phyloP scores from a whole-genome alignment of 2,888 invertebrate genomes.

The Tenthredo scrophulariae region DNA sequence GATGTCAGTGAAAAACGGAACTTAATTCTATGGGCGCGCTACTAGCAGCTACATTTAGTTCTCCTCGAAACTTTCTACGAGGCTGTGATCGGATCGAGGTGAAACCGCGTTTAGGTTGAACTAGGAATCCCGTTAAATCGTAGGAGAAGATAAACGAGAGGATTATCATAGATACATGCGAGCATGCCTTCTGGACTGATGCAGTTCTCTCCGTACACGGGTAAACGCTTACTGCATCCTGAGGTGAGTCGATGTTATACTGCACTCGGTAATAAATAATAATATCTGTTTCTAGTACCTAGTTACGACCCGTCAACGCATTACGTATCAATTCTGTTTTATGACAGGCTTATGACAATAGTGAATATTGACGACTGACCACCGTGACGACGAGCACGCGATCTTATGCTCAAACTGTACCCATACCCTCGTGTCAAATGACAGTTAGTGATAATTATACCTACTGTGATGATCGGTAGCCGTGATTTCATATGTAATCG shows the following conservation, averaged over 20 bases:
- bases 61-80: conserved; percentile 31
- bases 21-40: conserved; percentile 9
- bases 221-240: neutral
- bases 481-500: neutral
- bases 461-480: neutral
- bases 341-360: conserved; percentile 45
- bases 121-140: conserved; percentile 47
- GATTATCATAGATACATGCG: conserved; percentile 16
- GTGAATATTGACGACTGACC: conserved; percentile 37
- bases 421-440: neutral
- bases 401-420: neutral
- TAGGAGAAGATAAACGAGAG: conserved; percentile 43
- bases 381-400: conserved; percentile 9
- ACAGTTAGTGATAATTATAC: neutral
- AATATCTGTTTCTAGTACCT: conserved; percentile 46
- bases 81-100: conserved; percentile 17
- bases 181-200: neutral
- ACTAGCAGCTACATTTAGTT: neutral
- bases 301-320: conserved; percentile 40
- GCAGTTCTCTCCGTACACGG: neutral
- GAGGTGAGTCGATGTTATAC: neutral
- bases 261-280: conserved; percentile 41
- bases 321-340: conserved; percentile 47
- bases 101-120: conserved; percentile 24
- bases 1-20: conserved; percentile 29